Evolutionary conservation across 2,113 vertebrate species (phyloP), one percentile per base, ranked within the genome.

Genomic region (Thinocorus orbignyianus): DNA sequence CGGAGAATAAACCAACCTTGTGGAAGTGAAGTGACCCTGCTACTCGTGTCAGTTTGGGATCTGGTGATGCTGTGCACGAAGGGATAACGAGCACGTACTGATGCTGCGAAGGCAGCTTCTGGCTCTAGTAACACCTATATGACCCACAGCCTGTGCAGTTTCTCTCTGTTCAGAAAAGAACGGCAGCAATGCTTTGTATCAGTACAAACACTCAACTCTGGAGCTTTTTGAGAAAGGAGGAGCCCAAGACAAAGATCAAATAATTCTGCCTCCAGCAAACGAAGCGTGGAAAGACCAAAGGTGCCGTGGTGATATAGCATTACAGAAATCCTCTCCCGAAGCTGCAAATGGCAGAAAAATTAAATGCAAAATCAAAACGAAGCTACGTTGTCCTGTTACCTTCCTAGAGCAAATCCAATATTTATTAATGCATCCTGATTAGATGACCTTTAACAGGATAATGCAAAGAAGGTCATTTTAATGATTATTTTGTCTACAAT

Each of bases 401-500:
- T 65, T 89, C 89, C 81, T 33, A 22, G 20, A 91, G 60, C 60
- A 68, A 13, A 68, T 58, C 55, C n/a, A 77, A 5, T 52, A n/a
- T 41, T 79, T 81, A 68, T 76, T 76, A 92, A 72, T 22, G 65
- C 73, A 64, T 52, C 73, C 78, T 95, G 93, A 93, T 93, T 81
- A 68, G 91, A 84, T 92, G 91, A 93, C 94, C 94, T 97, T 92
- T 95, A 84, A 10, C 80, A 52, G 81, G 81, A 92, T 95, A 91
- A 85, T 25, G 89, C 83, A 78, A 72, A 93, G 84, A 84, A 95
- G 94, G 95, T 95, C 83, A 95, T 89, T 84, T 92, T 89, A 55
- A 89, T 79, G 81, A 93, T 91, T 81, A 91, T 95, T 95, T 96
- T 95, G 73, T 25, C 94, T 87, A 93, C 78, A 79, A 93, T 97